These are phyloP conservation scores for Tenthredo notha DNA, from an alignment of 2,888 invertebrate genomes.

Conservation along the genomic window DNA sequence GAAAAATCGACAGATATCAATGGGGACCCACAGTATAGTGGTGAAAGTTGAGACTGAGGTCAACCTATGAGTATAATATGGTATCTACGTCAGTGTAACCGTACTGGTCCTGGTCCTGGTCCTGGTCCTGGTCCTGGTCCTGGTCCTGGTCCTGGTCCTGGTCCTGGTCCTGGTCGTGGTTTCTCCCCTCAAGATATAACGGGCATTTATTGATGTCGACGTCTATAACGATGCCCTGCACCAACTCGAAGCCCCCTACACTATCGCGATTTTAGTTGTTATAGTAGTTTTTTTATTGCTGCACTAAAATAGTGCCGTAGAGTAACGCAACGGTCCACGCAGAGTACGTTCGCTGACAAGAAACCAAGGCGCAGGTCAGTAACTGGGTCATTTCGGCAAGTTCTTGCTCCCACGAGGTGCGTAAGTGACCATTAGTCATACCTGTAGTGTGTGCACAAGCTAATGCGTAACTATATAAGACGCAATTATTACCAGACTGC, in stretches of 20 bases:
- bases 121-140: too few relatives aligned
- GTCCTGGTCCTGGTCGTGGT: too few relatives aligned
- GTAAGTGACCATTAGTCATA: conserved; percentile 9
- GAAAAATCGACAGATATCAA: not conserved
- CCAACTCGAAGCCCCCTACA: too few relatives aligned
- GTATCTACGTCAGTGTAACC: not conserved
- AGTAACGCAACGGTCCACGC: not conserved
- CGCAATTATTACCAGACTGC: not conserved
- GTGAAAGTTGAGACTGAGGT: conserved; percentile 21
- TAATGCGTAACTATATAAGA: not conserved
- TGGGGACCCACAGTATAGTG: not conserved
- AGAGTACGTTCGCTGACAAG: conserved; percentile 18
- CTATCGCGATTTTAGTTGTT: not conserved
- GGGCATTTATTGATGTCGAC: not conserved
- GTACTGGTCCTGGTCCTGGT: not conserved
- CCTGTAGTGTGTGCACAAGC: not conserved
- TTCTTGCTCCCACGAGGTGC: conserved; percentile 20
- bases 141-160: too few relatives aligned
- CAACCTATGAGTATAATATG: not conserved
- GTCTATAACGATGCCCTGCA: not conserved
- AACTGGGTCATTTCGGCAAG: conserved; percentile 42
- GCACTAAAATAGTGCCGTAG: not conserved
- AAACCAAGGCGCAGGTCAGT: conserved; percentile 48
- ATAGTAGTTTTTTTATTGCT: not conserved
- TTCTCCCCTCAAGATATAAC: not conserved